phyloP scores from a whole-genome alignment of 2,888 invertebrate genomes.

The Drosophila niveifrons region DNA sequence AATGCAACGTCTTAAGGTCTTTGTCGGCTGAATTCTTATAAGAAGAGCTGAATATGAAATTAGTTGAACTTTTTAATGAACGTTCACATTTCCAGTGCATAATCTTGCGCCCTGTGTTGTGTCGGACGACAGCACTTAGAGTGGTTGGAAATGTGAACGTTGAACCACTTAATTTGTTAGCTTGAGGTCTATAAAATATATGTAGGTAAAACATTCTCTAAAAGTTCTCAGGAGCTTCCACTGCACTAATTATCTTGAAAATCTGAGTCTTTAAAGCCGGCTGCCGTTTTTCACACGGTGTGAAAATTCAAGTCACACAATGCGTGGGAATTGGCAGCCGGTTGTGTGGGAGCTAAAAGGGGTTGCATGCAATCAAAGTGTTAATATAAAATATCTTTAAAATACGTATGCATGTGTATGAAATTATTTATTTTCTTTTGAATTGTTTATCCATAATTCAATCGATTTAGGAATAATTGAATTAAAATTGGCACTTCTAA shows the following conservation, averaged over 20 bases:
- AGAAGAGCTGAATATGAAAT: conserved; percentile 78
- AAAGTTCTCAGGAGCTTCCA: conserved; percentile 74
- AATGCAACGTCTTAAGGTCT: conserved; percentile 71
- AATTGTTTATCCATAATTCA: neutral
- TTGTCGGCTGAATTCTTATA: conserved; percentile 63
- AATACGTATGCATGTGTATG: neutral
- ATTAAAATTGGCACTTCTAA: too few species aligned
- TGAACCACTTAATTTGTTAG: conserved; percentile 30
- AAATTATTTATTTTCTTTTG: neutral
- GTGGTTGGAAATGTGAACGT: conserved; percentile 53
- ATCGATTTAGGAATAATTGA: too few species aligned
- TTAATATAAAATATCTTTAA: conserved; percentile 21
- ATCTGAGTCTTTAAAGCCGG: conserved; percentile 70
- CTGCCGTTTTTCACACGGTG: conserved; percentile 82
- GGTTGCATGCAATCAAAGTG: conserved; percentile 56
- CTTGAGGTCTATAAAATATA: conserved; percentile 60
- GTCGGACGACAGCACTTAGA: conserved; percentile 1
- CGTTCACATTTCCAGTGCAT: conserved; percentile 64
- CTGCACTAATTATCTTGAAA: conserved; percentile 77
- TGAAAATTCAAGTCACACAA: conserved; percentile 80
- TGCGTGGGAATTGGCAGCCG: conserved; percentile 80
- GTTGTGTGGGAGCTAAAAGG: conserved; percentile 71
- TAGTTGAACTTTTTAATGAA: conserved; percentile 80
- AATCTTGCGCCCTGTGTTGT: conserved; percentile 35
- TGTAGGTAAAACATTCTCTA: conserved; percentile 40